A percentile compares a stretch with the other conserved stretches of the same genome.
Evolutionary conservation across 2,113 vertebrate genomes (phyloP).

Genomic region (Diadophis punctatus): DNA sequence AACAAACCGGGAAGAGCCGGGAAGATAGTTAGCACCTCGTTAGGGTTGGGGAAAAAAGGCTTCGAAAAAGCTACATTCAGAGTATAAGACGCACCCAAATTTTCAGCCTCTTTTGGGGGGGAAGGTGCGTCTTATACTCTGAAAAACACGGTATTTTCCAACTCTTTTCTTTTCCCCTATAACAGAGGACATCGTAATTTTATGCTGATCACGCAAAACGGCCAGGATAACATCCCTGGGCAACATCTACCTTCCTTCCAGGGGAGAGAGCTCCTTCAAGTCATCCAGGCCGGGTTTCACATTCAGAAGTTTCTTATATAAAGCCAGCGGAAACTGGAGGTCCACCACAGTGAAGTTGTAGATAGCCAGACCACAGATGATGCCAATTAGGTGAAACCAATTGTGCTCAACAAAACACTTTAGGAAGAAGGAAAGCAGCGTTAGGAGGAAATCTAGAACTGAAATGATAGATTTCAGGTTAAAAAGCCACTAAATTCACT

Average conservation of each 20-base stretch:
- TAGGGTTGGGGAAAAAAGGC: too few species aligned
- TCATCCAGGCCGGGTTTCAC: constrained; percentile 84
- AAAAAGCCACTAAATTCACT: background rate
- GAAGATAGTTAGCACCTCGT: too few species aligned
- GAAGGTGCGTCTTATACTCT: too few species aligned
- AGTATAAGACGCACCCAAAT: too few species aligned
- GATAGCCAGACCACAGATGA: constrained; percentile 93
- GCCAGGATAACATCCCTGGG: constrained; percentile 5
- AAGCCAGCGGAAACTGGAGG: constrained; percentile 90
- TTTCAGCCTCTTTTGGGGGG: too few species aligned
- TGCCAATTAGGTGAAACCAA: constrained; percentile 95
- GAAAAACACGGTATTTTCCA: too few species aligned
- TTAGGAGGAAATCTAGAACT: background rate
- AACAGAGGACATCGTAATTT: background rate
- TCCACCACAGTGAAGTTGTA: constrained; percentile 97
- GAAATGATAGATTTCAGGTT: background rate
- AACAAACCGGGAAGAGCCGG: too few species aligned
- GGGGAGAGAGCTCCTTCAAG: constrained; percentile 91
- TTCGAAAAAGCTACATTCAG: too few species aligned
- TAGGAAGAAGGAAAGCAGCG: constrained; percentile 27
- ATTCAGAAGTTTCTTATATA: constrained; percentile 92
- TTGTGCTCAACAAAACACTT: constrained; percentile 98
- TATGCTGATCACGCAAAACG: background rate
- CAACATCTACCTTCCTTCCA: constrained; percentile 85
- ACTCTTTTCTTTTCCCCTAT: background rate